Evolutionary conservation across 2,888 invertebrate species (phyloP).

Genomic region (Sinohyriopsis cumingii): DNA sequence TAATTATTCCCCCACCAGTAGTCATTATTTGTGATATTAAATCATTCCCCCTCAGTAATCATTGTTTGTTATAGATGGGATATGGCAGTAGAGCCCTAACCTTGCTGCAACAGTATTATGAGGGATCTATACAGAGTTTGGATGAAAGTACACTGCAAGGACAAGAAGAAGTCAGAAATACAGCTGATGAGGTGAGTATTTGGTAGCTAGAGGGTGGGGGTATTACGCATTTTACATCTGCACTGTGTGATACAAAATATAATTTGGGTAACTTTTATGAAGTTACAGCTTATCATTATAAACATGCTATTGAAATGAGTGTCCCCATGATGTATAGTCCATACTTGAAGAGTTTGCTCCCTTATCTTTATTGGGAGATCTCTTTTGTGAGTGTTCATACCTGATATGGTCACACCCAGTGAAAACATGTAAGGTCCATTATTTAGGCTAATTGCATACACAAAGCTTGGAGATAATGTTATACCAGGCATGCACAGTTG

Average conservation of each 20-base stretch:
- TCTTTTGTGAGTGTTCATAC: no score
- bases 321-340: no score
- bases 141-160: slow-evolving; percentile 41
- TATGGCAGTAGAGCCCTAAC: slow-evolving; percentile 92
- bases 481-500: no score
- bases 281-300: no score
- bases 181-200: slow-evolving; percentile 27
- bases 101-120: slow-evolving; percentile 90
- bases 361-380: no score
- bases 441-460: no score
- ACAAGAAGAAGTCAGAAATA: slow-evolving; percentile 17
- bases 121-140: slow-evolving; percentile 77
- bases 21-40: not conserved
- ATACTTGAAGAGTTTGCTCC: no score
- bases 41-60: not conserved
- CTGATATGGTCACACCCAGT: no score
- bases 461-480: no score
- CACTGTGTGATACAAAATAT: not conserved
- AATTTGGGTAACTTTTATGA: not conserved
- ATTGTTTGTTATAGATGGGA: slow-evolving; percentile 83
- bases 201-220: not conserved
- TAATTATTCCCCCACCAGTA: not conserved
- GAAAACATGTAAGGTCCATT: no score
- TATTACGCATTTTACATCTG: no score
- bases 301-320: no score